Base-by-base conservation (phyloP, 2,888 invertebrate genomes). In the Malthinus seriepunctatus region DNA sequence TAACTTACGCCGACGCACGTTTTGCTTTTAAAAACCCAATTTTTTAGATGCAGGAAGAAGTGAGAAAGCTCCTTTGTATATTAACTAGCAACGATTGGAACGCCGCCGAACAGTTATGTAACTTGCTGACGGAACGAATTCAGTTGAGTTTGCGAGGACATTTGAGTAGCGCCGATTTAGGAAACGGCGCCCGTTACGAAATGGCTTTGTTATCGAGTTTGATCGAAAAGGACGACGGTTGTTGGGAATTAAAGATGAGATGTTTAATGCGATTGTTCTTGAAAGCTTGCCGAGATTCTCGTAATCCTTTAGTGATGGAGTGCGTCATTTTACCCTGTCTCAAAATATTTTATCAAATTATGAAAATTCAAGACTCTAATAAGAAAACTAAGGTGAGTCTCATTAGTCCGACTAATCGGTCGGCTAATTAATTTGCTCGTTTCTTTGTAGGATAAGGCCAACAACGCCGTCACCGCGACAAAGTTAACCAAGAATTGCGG, bases 161-260 rank as follows among this genome's bases (percentile, higher is more conserved):
- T 60, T 86, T 91, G 10, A 91, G 91, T 4, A 83, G 87, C 33
- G 85, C 87, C 1, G 90, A 90, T 73, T 78, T 91, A 51, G 87
- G 87, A 32, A 83, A 88, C 2, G 87, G 89, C 1, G 93, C 96
- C 1, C 86, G 95, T 3, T 94, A 96, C 71, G 91, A 97, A 76
- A 95, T 97, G 76, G 84, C 93, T 7, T 80, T 97, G 9, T 79
- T 97, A 23, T 93, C 95, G 1, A 89, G 92, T 0, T 83, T 96
- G 44, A 88, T 97, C 1, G 91, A 94, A 69, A 93, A 94, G 66
- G 93, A 96, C 72, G 97, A 97, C 76, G 88, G 90, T 3, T 96
- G 95, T 74, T 97, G 97, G 97, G 97, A 97, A 76, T 88, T 90
- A 62, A 90, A 97, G 71, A 81, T 97, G 1, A 86, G 92, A 45